Percentiles rank a stretch among this genome's conserved stretches.
These are phyloP conservation scores for Drosophila yooni DNA, from an alignment of 2,888 invertebrate species.

Conservation along the genomic window DNA sequence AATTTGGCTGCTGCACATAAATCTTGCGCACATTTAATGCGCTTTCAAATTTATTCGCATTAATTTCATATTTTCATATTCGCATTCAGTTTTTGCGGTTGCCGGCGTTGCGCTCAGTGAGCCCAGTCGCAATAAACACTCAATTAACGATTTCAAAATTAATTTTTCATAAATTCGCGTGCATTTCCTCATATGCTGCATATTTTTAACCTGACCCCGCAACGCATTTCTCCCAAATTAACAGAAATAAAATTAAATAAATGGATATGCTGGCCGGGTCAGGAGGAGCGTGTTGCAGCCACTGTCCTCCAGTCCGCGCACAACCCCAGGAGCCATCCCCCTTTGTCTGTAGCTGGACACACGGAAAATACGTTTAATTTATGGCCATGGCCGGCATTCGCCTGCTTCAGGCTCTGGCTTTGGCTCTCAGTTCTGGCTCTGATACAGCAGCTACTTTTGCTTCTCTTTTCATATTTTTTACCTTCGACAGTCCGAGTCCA, in stretches of 20 bases:
- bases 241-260: conserved; percentile 75
- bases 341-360: conserved; percentile 39
- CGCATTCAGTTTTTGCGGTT: conserved; percentile 30
- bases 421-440: conserved; percentile 16
- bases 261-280: conserved; percentile 43
- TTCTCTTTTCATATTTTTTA: conserved; percentile 13
- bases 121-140: conserved; percentile 82
- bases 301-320: conserved; percentile 13
- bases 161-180: conserved; percentile 82
- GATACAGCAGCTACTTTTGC: conserved; percentile 27
- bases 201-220: conserved; percentile 60
- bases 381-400: conserved; percentile 53
- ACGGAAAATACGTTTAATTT: conserved; percentile 76
- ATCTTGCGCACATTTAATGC: conserved; percentile 66
- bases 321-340: conserved; percentile 11
- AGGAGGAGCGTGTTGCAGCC: conserved; percentile 9
- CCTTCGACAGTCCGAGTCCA: conserved; percentile 43
- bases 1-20: conserved; percentile 61
- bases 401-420: conserved; percentile 14
- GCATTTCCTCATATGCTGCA: conserved; percentile 67
- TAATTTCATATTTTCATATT: conserved; percentile 49
- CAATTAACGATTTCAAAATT: conserved; percentile 83
- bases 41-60: conserved; percentile 64
- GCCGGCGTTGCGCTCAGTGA: conserved; percentile 58
- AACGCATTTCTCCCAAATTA: conserved; percentile 54